Base-by-base conservation (phyloP, 1,140 invertebrate genomes). In the Papilio machaon region DNA sequence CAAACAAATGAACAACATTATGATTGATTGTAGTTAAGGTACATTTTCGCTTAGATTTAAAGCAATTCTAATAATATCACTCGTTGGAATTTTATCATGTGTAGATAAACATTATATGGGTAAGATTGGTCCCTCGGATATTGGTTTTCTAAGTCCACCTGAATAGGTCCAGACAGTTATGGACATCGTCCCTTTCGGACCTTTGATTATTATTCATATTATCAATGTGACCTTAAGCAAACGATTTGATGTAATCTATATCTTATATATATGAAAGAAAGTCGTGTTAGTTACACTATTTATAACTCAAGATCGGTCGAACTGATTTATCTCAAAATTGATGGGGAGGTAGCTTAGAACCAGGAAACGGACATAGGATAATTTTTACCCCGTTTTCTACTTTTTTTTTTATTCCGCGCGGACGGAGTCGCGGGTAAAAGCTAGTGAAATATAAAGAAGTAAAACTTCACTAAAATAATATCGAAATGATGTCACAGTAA, bases 71-170 rank as follows among this genome's bases (percentile, higher is more conserved):
- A 64, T 35, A 64, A 11, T n/a, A n/a, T n/a, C n/a, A 2, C 7
- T 0, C 1, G 19, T 8, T 19, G 8, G 17, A 19, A 19, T 19
- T 23, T 23, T 23, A 64, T 52, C 49, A 30, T 30, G 10, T 13
- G 2, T 67, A 35, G 11, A 54, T 54, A 54, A 52, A 64, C 11
- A 8, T 67, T 35, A 67, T 35, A 67, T 15, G 5, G 23, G 23
- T 67, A 10, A 17, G 64, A 67, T 67, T 35, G 64, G 64, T 35
- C 64, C 13, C 30, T 67, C 30, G 11, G 3, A 67, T 67, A 67
- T 67, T 67, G 11, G 64, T 67, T 67, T 67, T 67, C 64, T 67
- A 67, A 67, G 64, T 30, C 13, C 30, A 67, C 64, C 64, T 67
- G 30, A 67, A 67, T 67, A 15, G 17, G 5, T 23, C 19, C 23